Base-by-base conservation (phyloP, 2,113 vertebrate species). In the Mirza zaza region DNA sequence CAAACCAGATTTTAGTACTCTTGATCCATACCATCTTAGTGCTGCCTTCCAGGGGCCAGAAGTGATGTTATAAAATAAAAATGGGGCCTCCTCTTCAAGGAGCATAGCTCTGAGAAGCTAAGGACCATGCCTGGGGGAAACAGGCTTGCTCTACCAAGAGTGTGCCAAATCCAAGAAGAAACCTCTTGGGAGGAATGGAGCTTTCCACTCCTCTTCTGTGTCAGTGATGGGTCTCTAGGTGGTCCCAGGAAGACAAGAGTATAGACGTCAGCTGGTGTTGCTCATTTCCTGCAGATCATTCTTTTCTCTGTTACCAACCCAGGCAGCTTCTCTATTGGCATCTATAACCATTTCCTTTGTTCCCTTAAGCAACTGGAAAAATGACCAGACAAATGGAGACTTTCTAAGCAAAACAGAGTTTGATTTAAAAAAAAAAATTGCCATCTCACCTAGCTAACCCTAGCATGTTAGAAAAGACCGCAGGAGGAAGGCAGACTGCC, bases 361-460 rank as follows among this genome's bases (percentile, higher is more conserved):
- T 84, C 87, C 79, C 91, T 95, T 39, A 93, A 96, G 92, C 94
- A 84, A 97, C 32, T 95, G 92, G 89, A 95, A 97, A 93, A 63
- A 88, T 73, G 90, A 95, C 17, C 93, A 96, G 97, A 91, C 81
- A 94, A 91, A 73, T 57, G 88, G 50, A 77, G 76, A 55, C 65
- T 81, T 79, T 96, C 88, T 87, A 91, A 96, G 91, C 79, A 96
- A 89, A 94, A 77, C 48, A 65, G 61, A 93, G 55, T 87, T 94
- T 84, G 42, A 94, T 89, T 87, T 59, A n/a, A n/a, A n/a, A 76
- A 91, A 95, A 71, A 57, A 73, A 93, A 86, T 8, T 92, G 91
- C 88, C 86, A 86, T 73, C 87, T 98, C 97, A 97, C 97, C 96
- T 97, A 90, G 70, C 87, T 96, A 91, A 96, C 90, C 96, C 83